phyloP scores from a whole-genome alignment of 2,888 invertebrate species.

The Chloroclysta siterata region DNA sequence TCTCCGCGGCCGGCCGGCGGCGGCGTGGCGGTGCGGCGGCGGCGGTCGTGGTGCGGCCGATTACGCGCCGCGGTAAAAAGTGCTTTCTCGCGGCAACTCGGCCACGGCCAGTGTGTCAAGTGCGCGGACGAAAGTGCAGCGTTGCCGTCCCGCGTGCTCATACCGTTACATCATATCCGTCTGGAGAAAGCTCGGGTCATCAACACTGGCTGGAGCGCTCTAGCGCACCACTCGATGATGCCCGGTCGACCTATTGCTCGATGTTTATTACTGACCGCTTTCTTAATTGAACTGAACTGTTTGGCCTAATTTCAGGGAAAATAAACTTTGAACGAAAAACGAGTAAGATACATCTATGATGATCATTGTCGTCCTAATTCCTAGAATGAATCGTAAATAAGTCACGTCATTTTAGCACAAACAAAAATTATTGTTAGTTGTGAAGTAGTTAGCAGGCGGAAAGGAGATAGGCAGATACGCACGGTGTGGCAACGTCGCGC shows the following conservation, averaged over 20 bases:
- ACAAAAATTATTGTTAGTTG: constrained; percentile 76
- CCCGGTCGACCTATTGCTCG: constrained; percentile 6
- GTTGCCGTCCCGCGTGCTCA: constrained; percentile 68
- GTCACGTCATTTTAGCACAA: constrained; percentile 78
- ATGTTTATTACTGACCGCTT: constrained; percentile 10
- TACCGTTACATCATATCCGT: constrained; percentile 78
- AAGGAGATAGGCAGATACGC: constrained; percentile 64
- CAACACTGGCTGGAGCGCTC: constrained; percentile 53
- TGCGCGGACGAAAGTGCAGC: constrained; percentile 82
- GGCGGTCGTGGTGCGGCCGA: constrained; percentile 44
- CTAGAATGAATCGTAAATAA: constrained; percentile 74
- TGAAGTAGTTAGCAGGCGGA: constrained; percentile 66
- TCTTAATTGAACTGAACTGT: constrained; percentile 20
- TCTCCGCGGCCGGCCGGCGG: constrained; percentile 61
- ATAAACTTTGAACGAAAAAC: constrained; percentile 15
- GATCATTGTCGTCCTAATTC: constrained; percentile 70
- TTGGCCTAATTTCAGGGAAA: constrained; percentile 22
- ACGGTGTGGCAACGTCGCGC: constrained; percentile 77
- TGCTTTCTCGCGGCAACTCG: constrained; percentile 82
- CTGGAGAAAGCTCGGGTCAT: constrained; percentile 79
- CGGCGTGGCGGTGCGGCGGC: constrained; percentile 5
- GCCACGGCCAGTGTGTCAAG: constrained; percentile 85
- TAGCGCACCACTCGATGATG: not conserved
- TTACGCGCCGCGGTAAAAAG: constrained; percentile 81
- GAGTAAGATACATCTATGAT: constrained; percentile 51